Conservation (phyloP, 2,113 vertebrate genomes). For the Equus quagga region DNA sequence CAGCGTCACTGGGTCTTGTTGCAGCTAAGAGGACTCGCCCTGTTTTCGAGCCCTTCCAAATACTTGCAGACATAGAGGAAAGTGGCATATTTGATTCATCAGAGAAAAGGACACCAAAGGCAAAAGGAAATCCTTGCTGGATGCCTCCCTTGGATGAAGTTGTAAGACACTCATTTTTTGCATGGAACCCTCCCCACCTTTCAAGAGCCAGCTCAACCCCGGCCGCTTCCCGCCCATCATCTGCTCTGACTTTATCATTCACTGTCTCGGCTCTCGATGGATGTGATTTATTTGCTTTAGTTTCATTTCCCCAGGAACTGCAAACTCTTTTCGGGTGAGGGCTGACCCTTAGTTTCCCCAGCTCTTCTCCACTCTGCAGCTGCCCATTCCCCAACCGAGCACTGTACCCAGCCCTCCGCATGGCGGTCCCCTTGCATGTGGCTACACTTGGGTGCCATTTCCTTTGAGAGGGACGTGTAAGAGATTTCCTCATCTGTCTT, state of each 20-base stretch:
- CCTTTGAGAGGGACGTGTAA: rapidly evolving
- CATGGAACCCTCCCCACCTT: neutral
- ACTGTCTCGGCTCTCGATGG: rapidly evolving
- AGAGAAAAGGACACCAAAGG: neutral
- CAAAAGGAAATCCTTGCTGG: too few relatives aligned
- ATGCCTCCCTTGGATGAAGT: neutral
- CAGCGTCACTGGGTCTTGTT: neutral
- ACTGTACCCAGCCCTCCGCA: rapidly evolving
- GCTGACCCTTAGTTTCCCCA: neutral
- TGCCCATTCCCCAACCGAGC: rapidly evolving
- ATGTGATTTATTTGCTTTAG: rapidly evolving
- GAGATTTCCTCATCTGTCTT: rapidly evolving
- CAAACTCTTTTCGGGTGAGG: neutral
- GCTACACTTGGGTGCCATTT: neutral
- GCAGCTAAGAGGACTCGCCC: neutral
- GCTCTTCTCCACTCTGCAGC: rapidly evolving
- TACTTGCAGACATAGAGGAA: neutral
- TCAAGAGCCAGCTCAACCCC: rapidly evolving
- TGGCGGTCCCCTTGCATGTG: rapidly evolving
- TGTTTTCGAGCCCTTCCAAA: neutral
- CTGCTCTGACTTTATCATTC: neutral
- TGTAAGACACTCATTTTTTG: too few relatives aligned
- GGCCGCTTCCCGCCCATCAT: rapidly evolving
- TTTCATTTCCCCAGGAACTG: rapidly evolving
- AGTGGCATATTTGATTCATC: neutral